These are phyloP conservation scores for Bombycilla garrulus DNA, from an alignment of 2,113 vertebrate species.

Conservation along the genomic window DNA sequence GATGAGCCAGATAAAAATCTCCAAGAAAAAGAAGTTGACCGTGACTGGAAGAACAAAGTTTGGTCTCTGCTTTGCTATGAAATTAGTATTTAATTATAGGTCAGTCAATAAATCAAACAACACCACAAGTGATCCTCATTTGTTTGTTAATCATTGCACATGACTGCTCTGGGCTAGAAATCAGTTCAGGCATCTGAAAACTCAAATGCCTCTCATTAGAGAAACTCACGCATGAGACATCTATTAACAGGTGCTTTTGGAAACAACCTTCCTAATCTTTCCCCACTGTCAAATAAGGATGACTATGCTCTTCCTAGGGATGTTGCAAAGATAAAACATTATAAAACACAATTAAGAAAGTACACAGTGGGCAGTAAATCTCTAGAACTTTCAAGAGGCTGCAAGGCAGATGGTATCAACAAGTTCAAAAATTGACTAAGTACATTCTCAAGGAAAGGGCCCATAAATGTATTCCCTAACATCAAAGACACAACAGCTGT, in stretches of 20 bases:
- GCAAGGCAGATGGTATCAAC: background rate
- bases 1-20: background rate
- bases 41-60: background rate
- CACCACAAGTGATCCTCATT: background rate
- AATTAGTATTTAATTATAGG: background rate
- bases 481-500: background rate
- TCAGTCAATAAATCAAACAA: background rate
- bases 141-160: background rate
- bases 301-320: background rate
- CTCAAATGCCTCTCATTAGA: background rate
- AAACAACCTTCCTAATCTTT: background rate
- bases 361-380: background rate
- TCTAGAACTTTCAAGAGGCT: background rate
- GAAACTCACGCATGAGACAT: constrained; percentile 11
- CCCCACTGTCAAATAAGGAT: background rate
- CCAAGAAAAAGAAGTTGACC: background rate
- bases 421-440: background rate
- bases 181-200: constrained; percentile 38
- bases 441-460: background rate
- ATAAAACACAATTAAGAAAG: background rate
- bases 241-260: background rate
- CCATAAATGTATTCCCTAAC: background rate
- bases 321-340: background rate
- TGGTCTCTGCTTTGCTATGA: background rate
- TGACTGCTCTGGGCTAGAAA: background rate